A percentile compares a stretch with the other conserved stretches of the same genome.
Evolutionary conservation across 1,140 invertebrate genomes (phyloP).

Genomic region (Drosophila persimilis): DNA sequence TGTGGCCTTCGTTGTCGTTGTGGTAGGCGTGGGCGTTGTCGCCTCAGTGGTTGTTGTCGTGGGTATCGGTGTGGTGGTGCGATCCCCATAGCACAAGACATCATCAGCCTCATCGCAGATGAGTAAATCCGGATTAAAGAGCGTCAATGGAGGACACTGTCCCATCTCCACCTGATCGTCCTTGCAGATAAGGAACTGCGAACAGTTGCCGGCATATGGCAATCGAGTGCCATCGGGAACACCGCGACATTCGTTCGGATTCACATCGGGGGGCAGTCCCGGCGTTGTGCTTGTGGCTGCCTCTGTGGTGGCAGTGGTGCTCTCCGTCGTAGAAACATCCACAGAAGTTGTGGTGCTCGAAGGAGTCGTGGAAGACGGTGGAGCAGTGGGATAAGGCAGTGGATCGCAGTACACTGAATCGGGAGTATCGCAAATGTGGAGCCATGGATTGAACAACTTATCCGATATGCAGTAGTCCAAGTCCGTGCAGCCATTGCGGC

Average conservation of each 20-base stretch:
- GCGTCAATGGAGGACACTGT: slow-evolving; percentile 34
- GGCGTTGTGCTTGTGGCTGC: slow-evolving; percentile 32
- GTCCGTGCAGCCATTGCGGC: slow-evolving; percentile 57
- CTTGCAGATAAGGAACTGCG: slow-evolving; percentile 51
- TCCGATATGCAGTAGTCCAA: slow-evolving; percentile 56
- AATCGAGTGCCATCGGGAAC: slow-evolving; percentile 22
- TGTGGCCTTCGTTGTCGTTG: slow-evolving; percentile 26
- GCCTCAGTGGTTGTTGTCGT: slow-evolving; percentile 39
- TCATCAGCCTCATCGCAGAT: slow-evolving; percentile 60
- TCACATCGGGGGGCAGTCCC: slow-evolving; percentile 48
- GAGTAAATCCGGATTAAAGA: slow-evolving; percentile 56
- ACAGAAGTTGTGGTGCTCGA: slow-evolving; percentile 15
- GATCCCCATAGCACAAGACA: slow-evolving; percentile 53
- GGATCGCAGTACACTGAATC: slow-evolving; percentile 49
- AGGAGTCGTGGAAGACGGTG: slow-evolving; percentile 6
- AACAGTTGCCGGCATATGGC: slow-evolving; percentile 64
- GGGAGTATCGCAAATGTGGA: slow-evolving; percentile 67
- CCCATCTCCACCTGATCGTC: slow-evolving; percentile 41
- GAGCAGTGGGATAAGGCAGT: slow-evolving; percentile 39
- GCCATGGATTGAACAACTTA: slow-evolving; percentile 51
- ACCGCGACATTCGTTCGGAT: slow-evolving; percentile 42
- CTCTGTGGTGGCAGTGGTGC: slow-evolving; percentile 5
- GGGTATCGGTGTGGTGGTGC: slow-evolving; percentile 51
- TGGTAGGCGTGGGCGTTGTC: slow-evolving; percentile 22
- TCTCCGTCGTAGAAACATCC: slow-evolving; percentile 11